Conservation (phyloP, 2,797 vertebrate species). For the Sebastes taczanowskii region DNA sequence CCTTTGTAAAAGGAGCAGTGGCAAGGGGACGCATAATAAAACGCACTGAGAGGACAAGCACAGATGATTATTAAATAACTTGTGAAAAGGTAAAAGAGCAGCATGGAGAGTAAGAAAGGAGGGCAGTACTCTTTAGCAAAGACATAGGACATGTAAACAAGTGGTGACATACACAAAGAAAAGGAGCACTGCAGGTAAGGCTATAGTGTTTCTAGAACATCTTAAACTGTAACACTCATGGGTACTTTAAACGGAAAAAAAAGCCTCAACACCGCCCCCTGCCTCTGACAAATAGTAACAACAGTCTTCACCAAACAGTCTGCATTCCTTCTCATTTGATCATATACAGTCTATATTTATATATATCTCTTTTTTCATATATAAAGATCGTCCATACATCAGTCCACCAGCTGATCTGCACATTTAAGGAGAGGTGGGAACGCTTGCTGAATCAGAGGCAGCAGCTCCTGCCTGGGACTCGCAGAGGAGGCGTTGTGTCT, state of each 20-base stretch:
- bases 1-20: constrained; percentile 3
- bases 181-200: constrained; percentile 12
- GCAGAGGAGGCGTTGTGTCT: constrained; percentile 57
- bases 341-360: neutral
- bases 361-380: neutral
- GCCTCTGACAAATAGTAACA: constrained; percentile 7
- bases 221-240: constrained; percentile 7
- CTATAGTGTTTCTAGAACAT: constrained; percentile 20
- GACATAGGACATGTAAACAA: constrained; percentile 17
- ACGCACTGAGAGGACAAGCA: neutral
- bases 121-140: neutral
- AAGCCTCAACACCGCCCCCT: constrained; percentile 34
- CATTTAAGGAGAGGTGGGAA: constrained; percentile 68
- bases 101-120: neutral
- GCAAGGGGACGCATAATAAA: neutral
- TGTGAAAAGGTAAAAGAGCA: constrained; percentile 13
- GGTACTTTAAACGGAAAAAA: constrained; percentile 12
- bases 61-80: neutral
- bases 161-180: neutral
- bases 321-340: neutral
- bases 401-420: neutral
- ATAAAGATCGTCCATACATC: constrained; percentile 21
- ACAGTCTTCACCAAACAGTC: constrained; percentile 4
- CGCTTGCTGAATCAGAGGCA: constrained; percentile 49
- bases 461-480: constrained; percentile 72